Percentiles rank a stretch among this genome's conserved stretches.
phyloP scores from a whole-genome alignment of 2,113 vertebrate genomes.

The Eleginops maclovinus region DNA sequence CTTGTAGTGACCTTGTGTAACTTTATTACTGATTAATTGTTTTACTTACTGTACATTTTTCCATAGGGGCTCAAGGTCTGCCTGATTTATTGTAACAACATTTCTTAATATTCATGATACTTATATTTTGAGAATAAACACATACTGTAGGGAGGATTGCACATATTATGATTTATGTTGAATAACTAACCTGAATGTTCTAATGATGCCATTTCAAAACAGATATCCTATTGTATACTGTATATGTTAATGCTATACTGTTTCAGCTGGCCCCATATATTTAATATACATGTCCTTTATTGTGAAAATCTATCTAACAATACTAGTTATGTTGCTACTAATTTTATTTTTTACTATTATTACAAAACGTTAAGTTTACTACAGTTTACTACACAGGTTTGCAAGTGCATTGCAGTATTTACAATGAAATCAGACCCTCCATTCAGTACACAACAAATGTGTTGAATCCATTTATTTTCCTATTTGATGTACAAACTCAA shows the following conservation, averaged over 20 bases:
- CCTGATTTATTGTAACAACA: not conserved
- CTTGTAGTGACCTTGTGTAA: not conserved
- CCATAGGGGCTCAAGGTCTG: too few species aligned
- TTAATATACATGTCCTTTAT: too few species aligned
- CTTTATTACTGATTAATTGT: not conserved
- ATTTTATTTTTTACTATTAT: not conserved
- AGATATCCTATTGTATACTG: not conserved
- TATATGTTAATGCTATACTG: not conserved
- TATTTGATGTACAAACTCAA: not conserved
- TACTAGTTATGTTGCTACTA: not conserved
- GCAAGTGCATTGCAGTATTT: not conserved
- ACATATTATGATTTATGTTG: not conserved
- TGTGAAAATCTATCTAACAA: not conserved
- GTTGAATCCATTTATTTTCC: not conserved
- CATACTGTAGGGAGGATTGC: not conserved
- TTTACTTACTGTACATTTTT: too few species aligned
- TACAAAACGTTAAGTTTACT: too few species aligned
- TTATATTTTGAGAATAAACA: not conserved
- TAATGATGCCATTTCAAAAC: not conserved
- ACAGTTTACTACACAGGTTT: not conserved
- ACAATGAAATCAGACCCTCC: not conserved
- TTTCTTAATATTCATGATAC: not conserved
- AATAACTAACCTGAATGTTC: not conserved
- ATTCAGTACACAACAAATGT: conserved; percentile 8
- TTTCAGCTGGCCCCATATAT: too few species aligned